A percentile compares a stretch with the other conserved stretches of the same genome.
Conservation (phyloP, 2,113 vertebrate genomes). For the Papio anubis region DNA sequence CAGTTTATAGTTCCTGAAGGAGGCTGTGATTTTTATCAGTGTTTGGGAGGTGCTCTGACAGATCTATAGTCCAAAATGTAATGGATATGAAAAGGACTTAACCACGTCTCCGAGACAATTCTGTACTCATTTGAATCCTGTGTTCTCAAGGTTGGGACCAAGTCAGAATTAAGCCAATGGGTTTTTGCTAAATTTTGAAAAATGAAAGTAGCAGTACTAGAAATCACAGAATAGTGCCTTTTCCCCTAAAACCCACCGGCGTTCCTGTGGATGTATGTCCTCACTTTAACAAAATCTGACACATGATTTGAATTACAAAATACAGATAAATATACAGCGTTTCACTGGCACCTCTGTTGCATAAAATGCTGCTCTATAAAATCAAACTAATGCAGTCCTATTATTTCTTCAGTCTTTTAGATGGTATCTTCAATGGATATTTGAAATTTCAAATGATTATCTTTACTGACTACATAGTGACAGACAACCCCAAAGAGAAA, state of each 20-base stretch:
- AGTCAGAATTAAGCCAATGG: background rate
- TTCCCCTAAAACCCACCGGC: background rate
- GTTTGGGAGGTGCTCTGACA: conserved; percentile 50
- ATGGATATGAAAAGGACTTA: conserved; percentile 18
- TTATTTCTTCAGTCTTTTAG: background rate
- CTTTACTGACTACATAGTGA: background rate
- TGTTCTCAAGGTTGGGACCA: background rate
- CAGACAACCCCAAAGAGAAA: background rate
- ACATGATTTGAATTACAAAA: background rate
- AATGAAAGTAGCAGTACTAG: conserved; percentile 12
- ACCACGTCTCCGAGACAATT: background rate
- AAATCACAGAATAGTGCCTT: background rate
- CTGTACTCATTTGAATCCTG: conserved; percentile 34
- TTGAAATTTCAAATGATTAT: conserved; percentile 26
- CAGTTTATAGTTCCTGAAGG: conserved; percentile 27
- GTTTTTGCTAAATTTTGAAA: conserved; percentile 31
- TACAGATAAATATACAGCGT: background rate
- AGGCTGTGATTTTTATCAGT: conserved; percentile 60
- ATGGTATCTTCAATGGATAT: background rate
- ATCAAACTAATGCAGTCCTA: background rate
- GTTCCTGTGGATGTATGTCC: background rate
- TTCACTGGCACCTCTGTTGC: background rate
- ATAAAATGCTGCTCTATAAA: background rate
- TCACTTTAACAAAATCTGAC: background rate
- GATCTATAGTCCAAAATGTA: conserved; percentile 38